Evolutionary conservation across 2,113 vertebrate genomes (phyloP).

Genomic region (Caranx ignobilis): DNA sequence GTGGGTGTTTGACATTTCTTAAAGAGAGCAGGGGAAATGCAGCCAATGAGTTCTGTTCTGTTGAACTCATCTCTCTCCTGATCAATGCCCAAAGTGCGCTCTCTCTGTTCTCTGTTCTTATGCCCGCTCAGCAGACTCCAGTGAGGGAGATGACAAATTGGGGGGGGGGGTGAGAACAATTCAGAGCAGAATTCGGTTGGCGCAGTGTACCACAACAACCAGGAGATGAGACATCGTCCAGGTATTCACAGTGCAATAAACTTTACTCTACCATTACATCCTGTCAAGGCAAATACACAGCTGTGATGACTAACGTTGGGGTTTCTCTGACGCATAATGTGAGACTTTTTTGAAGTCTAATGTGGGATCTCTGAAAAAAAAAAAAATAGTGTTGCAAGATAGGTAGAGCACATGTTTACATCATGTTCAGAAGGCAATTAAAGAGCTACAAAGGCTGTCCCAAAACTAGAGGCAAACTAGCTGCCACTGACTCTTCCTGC

Average conservation of each 20-base stretch:
- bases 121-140: conserved; percentile 21
- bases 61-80: conserved; percentile 49
- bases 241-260: not conserved
- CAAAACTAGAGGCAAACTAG: too few species aligned
- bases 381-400: too few species aligned
- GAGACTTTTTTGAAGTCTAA: not conserved
- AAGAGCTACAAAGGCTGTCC: too few species aligned
- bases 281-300: not conserved
- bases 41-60: conserved; percentile 34
- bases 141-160: conserved; percentile 17
- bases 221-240: not conserved
- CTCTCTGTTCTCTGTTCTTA: conserved; percentile 17
- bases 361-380: not conserved
- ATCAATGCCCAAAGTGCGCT: conserved; percentile 23
- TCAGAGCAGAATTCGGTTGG: conserved; percentile 21
- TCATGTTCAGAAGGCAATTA: not conserved
- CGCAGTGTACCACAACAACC: not conserved
- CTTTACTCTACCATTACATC: not conserved
- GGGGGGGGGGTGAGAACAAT: conserved; percentile 20
- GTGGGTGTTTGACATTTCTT: conserved; percentile 72
- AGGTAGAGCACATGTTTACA: not conserved
- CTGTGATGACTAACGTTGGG: not conserved
- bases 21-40: conserved; percentile 50
- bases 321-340: not conserved
- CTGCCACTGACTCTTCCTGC: too few species aligned